Conservation (phyloP, 2,113 vertebrate species). For the Macquaria australasica region DNA sequence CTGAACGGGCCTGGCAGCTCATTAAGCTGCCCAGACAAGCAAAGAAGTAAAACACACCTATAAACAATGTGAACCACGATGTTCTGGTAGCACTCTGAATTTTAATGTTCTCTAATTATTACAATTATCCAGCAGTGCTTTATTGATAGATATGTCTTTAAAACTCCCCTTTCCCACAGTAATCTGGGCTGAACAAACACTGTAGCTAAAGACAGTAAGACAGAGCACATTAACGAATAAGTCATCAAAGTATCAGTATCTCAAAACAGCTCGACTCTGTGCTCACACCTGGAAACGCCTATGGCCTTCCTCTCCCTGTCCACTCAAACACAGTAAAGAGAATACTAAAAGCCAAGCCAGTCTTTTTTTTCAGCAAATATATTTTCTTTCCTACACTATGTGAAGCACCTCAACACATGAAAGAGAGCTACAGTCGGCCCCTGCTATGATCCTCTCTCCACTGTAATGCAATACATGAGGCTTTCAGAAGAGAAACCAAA, state of each 20-base stretch:
- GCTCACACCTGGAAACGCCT: conserved; percentile 38
- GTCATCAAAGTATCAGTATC: conserved; percentile 37
- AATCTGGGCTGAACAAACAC: background rate
- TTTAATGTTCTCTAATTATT: background rate
- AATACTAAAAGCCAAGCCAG: conserved; percentile 23
- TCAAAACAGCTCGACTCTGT: conserved; percentile 28
- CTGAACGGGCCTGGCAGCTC: conserved; percentile 28
- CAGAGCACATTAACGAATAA: conserved; percentile 8
- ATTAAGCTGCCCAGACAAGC: conserved; percentile 9
- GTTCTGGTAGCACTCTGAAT: background rate
- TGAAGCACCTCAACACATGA: conserved; percentile 40
- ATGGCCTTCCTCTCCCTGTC: conserved; percentile 23
- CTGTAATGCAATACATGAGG: conserved; percentile 22
- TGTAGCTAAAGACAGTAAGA: background rate
- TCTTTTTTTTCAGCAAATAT: conserved; percentile 8
- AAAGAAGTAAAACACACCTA: conserved; percentile 27
- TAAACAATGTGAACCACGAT: background rate
- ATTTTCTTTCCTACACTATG: conserved; percentile 26
- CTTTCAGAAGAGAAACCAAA: conserved; percentile 4
- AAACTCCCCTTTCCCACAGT: background rate
- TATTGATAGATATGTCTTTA: background rate
- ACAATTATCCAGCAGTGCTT: background rate
- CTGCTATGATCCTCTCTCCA: background rate
- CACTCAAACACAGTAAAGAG: conserved; percentile 56
- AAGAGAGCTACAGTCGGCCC: conserved; percentile 32